A percentile compares a stretch with the other conserved stretches of the same genome.
phyloP scores from a whole-genome alignment of 2,113 vertebrate genomes.

The Halcyon senegalensis region DNA sequence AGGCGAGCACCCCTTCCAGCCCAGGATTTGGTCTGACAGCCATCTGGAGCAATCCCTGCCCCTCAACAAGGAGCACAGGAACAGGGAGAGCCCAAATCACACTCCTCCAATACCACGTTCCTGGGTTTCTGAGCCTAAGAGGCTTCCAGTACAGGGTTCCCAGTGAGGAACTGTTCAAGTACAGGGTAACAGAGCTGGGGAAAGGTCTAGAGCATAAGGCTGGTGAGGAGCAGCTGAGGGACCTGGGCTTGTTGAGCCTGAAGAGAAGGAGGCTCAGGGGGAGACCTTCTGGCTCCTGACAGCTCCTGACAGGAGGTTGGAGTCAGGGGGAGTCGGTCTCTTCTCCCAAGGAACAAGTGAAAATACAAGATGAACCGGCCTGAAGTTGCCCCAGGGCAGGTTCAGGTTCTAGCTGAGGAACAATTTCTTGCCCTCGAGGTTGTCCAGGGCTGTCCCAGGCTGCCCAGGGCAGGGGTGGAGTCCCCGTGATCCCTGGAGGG shows the following conservation, averaged over 20 bases:
- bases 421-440: too few relatives aligned
- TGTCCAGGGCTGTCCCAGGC: too few relatives aligned
- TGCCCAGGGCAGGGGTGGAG: neutral
- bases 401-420: too few relatives aligned
- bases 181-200: neutral
- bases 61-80: neutral
- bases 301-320: too few relatives aligned
- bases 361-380: too few relatives aligned
- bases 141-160: neutral
- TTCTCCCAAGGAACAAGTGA: too few relatives aligned
- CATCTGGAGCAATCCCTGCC: neutral
- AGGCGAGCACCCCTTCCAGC: neutral
- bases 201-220: neutral
- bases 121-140: neutral
- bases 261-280: neutral
- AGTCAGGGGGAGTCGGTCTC: too few relatives aligned
- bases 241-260: neutral
- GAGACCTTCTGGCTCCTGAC: too few relatives aligned
- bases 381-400: too few relatives aligned
- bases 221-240: neutral
- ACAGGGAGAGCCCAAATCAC: neutral
- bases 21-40: neutral
- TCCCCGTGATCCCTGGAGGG: neutral
- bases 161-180: neutral
- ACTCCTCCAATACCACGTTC: neutral